Evolutionary conservation across 2,113 vertebrate species (phyloP).

Genomic region (Phylloscopus whistleri): DNA sequence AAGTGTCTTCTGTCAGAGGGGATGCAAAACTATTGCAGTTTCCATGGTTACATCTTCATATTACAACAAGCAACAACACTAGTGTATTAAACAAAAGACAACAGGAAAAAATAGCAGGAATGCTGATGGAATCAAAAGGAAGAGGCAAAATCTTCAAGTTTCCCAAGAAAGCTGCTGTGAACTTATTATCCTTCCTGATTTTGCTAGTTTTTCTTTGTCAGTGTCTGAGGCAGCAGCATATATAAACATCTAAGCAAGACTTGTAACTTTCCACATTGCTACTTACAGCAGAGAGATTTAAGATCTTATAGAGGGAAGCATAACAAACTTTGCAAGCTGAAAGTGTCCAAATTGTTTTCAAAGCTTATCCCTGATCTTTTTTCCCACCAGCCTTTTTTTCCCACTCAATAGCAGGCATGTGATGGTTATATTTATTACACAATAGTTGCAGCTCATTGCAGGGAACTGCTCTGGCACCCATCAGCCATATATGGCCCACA

Average conservation of each 20-base stretch:
- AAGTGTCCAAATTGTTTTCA: not conserved
- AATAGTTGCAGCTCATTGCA: not conserved
- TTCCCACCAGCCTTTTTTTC: not conserved
- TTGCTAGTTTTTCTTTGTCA: not conserved
- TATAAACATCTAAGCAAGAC: not conserved
- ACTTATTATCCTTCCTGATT: not conserved
- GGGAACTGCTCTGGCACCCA: not conserved
- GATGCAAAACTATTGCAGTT: not conserved
- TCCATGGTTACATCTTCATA: not conserved
- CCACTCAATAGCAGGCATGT: not conserved
- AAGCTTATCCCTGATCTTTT: not conserved
- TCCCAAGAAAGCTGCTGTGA: not conserved
- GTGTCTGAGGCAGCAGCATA: not conserved
- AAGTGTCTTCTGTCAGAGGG: not conserved
- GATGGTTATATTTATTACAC: not conserved
- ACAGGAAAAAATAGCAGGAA: not conserved
- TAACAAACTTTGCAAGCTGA: not conserved
- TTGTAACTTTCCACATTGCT: not conserved
- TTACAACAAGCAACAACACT: not conserved
- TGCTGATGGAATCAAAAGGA: not conserved
- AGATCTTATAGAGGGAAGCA: not conserved
- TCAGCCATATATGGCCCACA: not conserved
- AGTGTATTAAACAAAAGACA: not conserved
- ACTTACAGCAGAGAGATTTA: not conserved
- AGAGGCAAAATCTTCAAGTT: not conserved